Evolutionary conservation across 2,888 invertebrate genomes (phyloP).

Genomic region (Tetrapedia diversipes): DNA sequence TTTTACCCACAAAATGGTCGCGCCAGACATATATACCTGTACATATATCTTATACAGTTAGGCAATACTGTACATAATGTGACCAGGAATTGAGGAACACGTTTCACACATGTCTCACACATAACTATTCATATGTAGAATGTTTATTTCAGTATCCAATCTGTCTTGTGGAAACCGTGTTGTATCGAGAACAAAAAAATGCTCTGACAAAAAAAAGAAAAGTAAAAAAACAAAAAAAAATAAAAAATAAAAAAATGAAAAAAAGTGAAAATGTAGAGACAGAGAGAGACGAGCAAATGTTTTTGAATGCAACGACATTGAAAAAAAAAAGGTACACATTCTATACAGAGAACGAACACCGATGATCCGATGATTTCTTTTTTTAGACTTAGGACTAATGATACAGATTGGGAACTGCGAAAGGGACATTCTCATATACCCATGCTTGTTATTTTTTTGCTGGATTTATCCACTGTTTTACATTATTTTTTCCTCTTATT

Average conservation of each 20-base stretch:
- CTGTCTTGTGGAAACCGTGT: slow-evolving; percentile 82
- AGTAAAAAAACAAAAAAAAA: slow-evolving; percentile 3
- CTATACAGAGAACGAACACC: slow-evolving; percentile 63
- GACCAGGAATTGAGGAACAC: slow-evolving; percentile 73
- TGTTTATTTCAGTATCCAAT: slow-evolving; percentile 87
- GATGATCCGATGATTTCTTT: slow-evolving; percentile 37
- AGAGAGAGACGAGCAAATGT: slow-evolving; percentile 30
- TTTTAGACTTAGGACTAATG: slow-evolving; percentile 57
- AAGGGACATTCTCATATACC: slow-evolving; percentile 89
- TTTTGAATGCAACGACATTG: slow-evolving; percentile 31
- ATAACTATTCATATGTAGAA: slow-evolving; percentile 84
- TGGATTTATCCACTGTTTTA: slow-evolving; percentile 76
- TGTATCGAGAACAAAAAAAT: slow-evolving; percentile 24
- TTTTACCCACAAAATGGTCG: slow-evolving; percentile 51
- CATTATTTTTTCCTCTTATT: slow-evolving; percentile 72
- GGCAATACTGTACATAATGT: slow-evolving; percentile 79
- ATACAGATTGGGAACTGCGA: slow-evolving; percentile 90
- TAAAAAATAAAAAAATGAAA: slow-evolving; percentile 8
- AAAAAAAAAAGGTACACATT: slow-evolving; percentile 50
- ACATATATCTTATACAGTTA: slow-evolving; percentile 57
- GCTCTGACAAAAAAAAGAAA: background rate
- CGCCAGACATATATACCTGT: slow-evolving; percentile 43
- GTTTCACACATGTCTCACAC: slow-evolving; percentile 79
- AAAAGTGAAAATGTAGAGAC: slow-evolving; percentile 48
- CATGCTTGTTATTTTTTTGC: slow-evolving; percentile 80